A percentile compares a stretch with the other conserved stretches of the same genome.
These are phyloP conservation scores for Sialia sialis DNA, from an alignment of 2,113 vertebrate genomes.

Conservation along the genomic window DNA sequence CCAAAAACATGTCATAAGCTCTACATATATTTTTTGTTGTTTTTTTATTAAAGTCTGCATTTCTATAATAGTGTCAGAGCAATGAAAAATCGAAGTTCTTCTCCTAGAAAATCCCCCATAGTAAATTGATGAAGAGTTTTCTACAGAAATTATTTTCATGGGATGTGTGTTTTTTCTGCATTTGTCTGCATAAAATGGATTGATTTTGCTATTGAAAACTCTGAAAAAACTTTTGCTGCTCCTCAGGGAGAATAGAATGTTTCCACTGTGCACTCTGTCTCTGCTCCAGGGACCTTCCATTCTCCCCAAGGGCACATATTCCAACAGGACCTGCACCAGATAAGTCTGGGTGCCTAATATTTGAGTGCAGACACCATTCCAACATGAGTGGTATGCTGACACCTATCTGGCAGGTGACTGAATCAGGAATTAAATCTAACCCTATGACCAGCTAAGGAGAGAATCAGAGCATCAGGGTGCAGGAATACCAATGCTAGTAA, in stretches of 20 bases:
- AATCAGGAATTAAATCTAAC: background rate
- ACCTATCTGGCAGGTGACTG: background rate
- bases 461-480: background rate
- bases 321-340: rapidly evolving
- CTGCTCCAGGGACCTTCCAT: background rate
- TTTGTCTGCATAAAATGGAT: background rate
- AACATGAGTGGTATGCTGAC: background rate
- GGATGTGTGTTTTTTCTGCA: background rate
- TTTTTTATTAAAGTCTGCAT: background rate
- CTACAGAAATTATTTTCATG: background rate
- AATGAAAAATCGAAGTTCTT: background rate
- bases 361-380: background rate
- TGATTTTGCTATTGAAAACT: background rate
- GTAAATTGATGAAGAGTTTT: background rate
- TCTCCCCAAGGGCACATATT: background rate
- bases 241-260: background rate
- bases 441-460: background rate
- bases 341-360: background rate
- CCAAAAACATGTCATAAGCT: background rate
- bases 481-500: background rate
- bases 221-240: background rate
- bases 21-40: rapidly evolving
- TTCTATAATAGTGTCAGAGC: background rate
- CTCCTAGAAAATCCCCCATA: background rate
- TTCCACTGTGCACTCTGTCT: background rate